Conservation (phyloP, 2,888 invertebrate genomes). For the Hylaea fasciaria region DNA sequence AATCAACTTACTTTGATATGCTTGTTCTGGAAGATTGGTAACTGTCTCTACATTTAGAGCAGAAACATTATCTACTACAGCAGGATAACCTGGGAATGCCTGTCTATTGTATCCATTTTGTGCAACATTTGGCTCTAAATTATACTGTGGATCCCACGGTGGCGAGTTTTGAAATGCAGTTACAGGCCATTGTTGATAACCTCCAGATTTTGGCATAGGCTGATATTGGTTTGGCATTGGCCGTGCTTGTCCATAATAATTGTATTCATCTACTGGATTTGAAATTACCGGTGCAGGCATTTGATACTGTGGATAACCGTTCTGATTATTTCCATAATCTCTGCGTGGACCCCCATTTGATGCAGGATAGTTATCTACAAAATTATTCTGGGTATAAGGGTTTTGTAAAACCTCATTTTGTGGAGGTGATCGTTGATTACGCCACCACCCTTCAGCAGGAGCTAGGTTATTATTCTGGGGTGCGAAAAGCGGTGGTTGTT, state of each 20-base stretch:
- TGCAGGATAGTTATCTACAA: neutral
- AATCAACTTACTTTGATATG: slow-evolving; percentile 15
- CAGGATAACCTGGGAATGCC: neutral
- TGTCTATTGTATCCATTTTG: slow-evolving; percentile 1
- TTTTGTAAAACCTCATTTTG: neutral
- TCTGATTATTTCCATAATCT: slow-evolving; percentile 6
- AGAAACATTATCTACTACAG: neutral
- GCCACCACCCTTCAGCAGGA: slow-evolving; percentile 5
- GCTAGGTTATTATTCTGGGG: neutral
- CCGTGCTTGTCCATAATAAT: slow-evolving; percentile 5
- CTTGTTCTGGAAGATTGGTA: neutral
- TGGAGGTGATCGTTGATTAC: neutral
- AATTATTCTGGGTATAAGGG: slow-evolving; percentile 1
- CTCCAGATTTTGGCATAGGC: neutral
- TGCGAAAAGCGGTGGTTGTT: neutral
- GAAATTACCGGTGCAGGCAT: neutral
- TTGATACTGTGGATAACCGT: slow-evolving; percentile 9
- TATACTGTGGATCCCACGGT: slow-evolving; percentile 1
- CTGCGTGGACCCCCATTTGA: neutral
- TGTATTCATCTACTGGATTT: neutral
- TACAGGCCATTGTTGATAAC: slow-evolving; percentile 10
- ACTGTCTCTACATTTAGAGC: neutral
- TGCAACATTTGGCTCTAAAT: neutral
- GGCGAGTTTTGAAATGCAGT: neutral
- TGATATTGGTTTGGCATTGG: slow-evolving; percentile 3